Conservation (phyloP, 53 echinoderm and acorn worm genomes). For the Hippasteria phrygiana region DNA sequence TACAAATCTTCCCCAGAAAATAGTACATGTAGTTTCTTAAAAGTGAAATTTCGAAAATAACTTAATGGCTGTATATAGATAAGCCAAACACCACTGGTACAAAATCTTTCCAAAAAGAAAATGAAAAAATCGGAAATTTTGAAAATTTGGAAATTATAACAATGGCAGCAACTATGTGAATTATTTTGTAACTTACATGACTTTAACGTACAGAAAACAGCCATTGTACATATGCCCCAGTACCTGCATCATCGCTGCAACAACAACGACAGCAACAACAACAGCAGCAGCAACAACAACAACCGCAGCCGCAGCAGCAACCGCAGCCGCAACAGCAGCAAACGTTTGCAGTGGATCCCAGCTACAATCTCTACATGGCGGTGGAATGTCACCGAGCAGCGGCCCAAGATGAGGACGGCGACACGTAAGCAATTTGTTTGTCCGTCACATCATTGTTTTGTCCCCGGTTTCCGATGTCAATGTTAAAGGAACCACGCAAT, state of each 20-base stretch:
- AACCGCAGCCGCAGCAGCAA: not conserved
- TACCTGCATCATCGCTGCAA: not conserved
- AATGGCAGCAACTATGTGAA: not conserved
- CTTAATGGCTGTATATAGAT: too few species aligned
- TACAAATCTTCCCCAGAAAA: too few species aligned
- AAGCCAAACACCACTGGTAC: too few species aligned
- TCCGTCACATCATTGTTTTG: too few species aligned
- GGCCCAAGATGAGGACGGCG: constrained; percentile 90
- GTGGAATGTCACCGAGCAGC: constrained; percentile 95
- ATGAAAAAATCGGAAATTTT: too few species aligned
- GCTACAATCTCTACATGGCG: constrained; percentile 88
- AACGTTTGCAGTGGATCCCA: constrained; percentile 70
- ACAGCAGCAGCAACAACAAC: not conserved
- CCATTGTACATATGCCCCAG: not conserved
- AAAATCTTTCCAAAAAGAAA: too few species aligned
- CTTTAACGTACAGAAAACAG: not conserved
- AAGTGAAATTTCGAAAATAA: too few species aligned
- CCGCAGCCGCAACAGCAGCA: constrained; percentile 14
- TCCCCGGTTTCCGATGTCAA: too few species aligned
- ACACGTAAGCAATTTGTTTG: constrained; percentile 86
- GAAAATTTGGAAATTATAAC: too few species aligned
- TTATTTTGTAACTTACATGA: not conserved
- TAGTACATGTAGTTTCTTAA: too few species aligned
- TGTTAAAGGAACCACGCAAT: too few species aligned
- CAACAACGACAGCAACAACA: constrained; percentile 1